Base-by-base conservation (phyloP, 2,113 vertebrate genomes). In the Plectropomus leopardus region DNA sequence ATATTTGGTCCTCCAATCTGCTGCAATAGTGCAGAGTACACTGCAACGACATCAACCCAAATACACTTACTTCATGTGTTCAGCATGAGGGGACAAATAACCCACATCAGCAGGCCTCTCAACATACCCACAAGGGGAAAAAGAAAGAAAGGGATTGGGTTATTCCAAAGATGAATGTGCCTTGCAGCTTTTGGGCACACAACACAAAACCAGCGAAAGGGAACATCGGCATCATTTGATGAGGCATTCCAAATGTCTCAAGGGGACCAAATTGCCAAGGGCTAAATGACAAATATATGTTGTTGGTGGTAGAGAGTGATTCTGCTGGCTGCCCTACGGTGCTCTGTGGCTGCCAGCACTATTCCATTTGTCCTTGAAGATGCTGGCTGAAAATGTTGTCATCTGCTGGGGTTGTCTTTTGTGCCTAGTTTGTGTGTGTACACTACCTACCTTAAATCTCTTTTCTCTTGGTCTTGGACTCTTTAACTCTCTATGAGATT, bases 161-260 rank as follows among this genome's bases (percentile, higher is more conserved):
- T 92, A 95, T 94, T 94, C 93, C 92, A 91, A 92, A 94, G 93
- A 95, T 91, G 90, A 94, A 95, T 94, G 93, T 91, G 89, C 89
- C 91, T 92, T 58, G 63, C 84, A 92, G 93, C 90, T 94, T 95
- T 94, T 92, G 93, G 94, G 92, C 92, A 95, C 93, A 94, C 92
- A 93, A 92, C 89, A 94, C 90, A 93, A 94, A 93, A 88, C 91
- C 92, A 93, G 88, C 78, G 92, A 93, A 94, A 93, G 86, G 91
- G 91, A 95, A 94, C 92, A 92, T 92, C 73, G 92, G 91, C 91
- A 94, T 94, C 93, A 93, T 95, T 94, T 95, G 93, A 94, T 93
- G 94, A 94, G 90, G 93, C 93, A 88, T 91, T 93, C 87, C 72
- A 93, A 91, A 89, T 91, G 90, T 93, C 93, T 92, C 88, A 0